Percentiles rank a stretch among this genome's conserved stretches.
These are phyloP conservation scores for Scophthalmus maximus DNA, from an alignment of 2,113 vertebrate species.

Conservation along the genomic window DNA sequence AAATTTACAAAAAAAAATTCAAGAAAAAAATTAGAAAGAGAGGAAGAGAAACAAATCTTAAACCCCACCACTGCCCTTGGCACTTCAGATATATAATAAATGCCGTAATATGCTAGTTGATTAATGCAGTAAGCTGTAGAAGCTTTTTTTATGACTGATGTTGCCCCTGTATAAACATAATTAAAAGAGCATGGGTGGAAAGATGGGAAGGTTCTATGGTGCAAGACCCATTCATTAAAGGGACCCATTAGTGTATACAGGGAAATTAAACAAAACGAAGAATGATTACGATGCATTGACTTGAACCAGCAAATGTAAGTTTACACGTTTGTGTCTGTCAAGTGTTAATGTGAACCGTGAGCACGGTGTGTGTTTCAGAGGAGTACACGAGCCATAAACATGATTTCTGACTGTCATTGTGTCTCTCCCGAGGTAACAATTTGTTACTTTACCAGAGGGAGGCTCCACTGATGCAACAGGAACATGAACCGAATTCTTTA, in stretches of 20 bases:
- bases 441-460: conserved; percentile 64
- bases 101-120: conserved; percentile 43
- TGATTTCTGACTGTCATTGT: conserved; percentile 50
- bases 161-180: conserved; percentile 53
- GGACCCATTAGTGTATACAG: conserved; percentile 65
- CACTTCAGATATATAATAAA: conserved; percentile 35
- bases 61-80: conserved; percentile 1
- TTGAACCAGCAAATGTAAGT: conserved; percentile 21
- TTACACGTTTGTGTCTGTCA: conserved; percentile 29
- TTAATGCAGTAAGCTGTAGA: conserved; percentile 33
- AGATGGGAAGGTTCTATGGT: conserved; percentile 47
- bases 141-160: conserved; percentile 53
- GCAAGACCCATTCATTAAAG: conserved; percentile 62
- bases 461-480: conserved; percentile 54
- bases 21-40: background rate
- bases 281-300: conserved; percentile 51
- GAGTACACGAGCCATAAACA: conserved; percentile 49
- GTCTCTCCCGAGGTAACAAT: conserved; percentile 57
- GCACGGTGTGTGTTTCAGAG: conserved; percentile 28
- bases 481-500: conserved; percentile 44
- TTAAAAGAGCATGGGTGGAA: conserved; percentile 45
- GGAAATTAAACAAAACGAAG: conserved; percentile 53
- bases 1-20: too few species aligned
- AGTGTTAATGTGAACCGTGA: conserved; percentile 17
- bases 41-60: background rate